These are phyloP conservation scores for Trochalopteron elliotii DNA, from an alignment of 2,113 vertebrate species.

Conservation along the genomic window DNA sequence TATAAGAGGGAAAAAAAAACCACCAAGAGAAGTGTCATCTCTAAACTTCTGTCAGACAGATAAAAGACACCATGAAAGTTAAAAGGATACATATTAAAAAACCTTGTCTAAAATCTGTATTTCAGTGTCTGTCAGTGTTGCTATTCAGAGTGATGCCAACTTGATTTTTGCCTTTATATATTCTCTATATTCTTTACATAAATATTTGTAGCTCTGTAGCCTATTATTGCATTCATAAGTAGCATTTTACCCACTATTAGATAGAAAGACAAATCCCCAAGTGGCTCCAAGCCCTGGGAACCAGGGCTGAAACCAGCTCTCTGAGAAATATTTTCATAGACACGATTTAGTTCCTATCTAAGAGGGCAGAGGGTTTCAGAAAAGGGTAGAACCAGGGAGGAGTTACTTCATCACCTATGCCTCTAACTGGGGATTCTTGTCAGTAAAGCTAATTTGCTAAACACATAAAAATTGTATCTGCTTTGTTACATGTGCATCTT, in stretches of 20 bases:
- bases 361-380: neutral
- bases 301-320: neutral
- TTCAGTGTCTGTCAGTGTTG: neutral
- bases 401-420: neutral
- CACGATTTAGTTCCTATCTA: neutral
- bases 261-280: neutral
- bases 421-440: neutral
- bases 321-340: neutral
- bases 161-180: neutral
- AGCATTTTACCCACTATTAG: neutral
- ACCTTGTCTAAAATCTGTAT: neutral
- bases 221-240: rapidly evolving
- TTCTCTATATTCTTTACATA: neutral
- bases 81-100: neutral
- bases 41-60: neutral
- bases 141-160: neutral
- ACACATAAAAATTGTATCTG: neutral
- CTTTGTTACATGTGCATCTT: neutral
- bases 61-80: neutral
- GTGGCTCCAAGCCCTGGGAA: neutral
- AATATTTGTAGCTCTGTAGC: neutral
- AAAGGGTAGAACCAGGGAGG: neutral
- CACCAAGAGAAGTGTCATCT: neutral
- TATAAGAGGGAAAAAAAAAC: neutral
- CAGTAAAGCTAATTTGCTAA: neutral